Conservation (phyloP, 2,797 vertebrate genomes). For the Cygnus olor region DNA sequence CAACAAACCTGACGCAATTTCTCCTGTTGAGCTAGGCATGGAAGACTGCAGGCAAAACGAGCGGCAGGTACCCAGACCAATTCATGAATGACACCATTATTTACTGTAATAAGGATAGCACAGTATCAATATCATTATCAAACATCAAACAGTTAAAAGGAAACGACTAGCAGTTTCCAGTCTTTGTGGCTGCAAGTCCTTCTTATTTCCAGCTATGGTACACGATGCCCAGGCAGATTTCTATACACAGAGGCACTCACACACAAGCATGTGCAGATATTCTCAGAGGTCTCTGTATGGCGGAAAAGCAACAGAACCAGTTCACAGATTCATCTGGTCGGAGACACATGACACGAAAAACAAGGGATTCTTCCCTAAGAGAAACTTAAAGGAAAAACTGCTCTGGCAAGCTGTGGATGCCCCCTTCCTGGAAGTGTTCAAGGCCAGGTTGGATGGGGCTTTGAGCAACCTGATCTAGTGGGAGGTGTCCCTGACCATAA, state of each 20-base stretch:
- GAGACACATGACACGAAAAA: background rate
- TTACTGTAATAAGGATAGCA: background rate
- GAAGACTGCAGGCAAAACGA: background rate
- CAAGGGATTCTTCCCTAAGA: background rate
- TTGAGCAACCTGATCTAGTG: too few relatives aligned
- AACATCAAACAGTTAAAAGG: background rate
- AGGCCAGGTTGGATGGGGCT: too few relatives aligned
- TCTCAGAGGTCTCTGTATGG: background rate
- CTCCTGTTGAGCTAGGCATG: background rate
- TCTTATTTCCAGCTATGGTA: background rate
- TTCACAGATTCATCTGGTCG: background rate
- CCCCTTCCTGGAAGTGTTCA: too few relatives aligned
- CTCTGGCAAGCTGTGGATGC: background rate
- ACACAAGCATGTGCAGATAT: background rate
- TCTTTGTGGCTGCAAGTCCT: background rate
- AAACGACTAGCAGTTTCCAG: background rate
- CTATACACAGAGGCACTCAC: background rate
- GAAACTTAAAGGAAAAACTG: background rate
- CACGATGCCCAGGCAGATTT: background rate
- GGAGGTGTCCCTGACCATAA: too few relatives aligned
- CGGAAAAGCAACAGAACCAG: conserved; percentile 12
- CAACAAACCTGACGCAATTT: background rate
- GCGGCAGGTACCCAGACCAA: background rate
- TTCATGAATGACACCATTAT: background rate
- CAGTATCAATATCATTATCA: background rate